phyloP scores from a whole-genome alignment of 2,888 invertebrate genomes.

The Meiosimyza platycephala region DNA sequence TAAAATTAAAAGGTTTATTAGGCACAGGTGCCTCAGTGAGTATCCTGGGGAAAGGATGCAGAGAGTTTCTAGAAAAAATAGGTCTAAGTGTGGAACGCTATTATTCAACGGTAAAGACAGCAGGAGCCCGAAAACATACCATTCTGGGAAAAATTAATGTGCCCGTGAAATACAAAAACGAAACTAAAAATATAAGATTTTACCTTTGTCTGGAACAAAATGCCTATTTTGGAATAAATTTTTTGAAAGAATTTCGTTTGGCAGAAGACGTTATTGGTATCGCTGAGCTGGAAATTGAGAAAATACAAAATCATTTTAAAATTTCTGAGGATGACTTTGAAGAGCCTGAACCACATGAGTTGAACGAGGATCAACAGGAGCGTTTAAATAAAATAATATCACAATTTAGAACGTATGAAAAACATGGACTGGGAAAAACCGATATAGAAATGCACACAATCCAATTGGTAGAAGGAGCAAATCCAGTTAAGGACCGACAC shows the following conservation, averaged over 20 bases:
- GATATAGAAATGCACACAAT: conserved; percentile 36
- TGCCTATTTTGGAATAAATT: background rate
- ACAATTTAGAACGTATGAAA: background rate
- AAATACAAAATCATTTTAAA: no score
- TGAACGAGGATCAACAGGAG: conserved; percentile 4
- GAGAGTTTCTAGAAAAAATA: no score
- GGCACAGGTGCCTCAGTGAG: no score
- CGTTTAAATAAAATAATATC: background rate
- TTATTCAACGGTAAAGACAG: no score
- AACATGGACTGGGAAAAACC: conserved; percentile 11
- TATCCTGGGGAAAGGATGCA: no score
- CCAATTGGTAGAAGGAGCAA: conserved; percentile 38
- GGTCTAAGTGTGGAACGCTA: no score
- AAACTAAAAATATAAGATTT: background rate
- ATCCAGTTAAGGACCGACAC: conserved; percentile 42
- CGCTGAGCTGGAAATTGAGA: background rate
- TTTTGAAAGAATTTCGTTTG: conserved; percentile 23
- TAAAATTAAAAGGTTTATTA: background rate
- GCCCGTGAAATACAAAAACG: no score
- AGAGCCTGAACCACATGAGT: background rate
- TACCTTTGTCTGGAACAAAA: background rate
- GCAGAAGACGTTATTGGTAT: conserved; percentile 12
- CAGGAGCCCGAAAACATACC: no score
- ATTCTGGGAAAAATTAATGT: no score
- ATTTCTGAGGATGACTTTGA: background rate